Percentiles rank a stretch among this genome's conserved stretches.
Evolutionary conservation across 1,140 invertebrate genomes (phyloP).

Genomic region (Patella vulgata): DNA sequence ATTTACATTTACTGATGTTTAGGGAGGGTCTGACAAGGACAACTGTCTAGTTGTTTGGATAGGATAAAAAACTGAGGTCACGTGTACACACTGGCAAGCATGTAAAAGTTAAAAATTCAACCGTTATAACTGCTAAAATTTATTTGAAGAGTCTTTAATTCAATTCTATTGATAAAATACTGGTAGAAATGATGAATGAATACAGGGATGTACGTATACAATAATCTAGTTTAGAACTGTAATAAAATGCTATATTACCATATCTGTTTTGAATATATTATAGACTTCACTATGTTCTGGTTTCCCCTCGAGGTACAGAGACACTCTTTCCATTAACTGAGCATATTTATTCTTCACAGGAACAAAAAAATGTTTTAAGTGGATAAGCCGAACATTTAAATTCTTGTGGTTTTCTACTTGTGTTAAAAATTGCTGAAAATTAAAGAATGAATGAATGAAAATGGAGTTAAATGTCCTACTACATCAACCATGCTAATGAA

Average conservation of each 20-base stretch:
- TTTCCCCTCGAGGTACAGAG: slow-evolving; percentile 71
- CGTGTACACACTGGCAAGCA: too few species aligned
- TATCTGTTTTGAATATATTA: slow-evolving; percentile 68
- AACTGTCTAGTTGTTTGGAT: too few species aligned
- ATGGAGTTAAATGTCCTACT: neutral
- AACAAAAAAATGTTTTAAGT: slow-evolving; percentile 73
- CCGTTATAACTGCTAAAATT: too few species aligned
- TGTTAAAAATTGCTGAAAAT: slow-evolving; percentile 33
- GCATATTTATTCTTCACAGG: slow-evolving; percentile 71
- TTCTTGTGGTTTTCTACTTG: slow-evolving; percentile 37
- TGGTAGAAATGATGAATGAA: too few species aligned
- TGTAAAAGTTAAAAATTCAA: too few species aligned
- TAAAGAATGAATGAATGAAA: neutral
- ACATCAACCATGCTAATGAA: slow-evolving; percentile 9
- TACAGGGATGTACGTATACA: too few species aligned
- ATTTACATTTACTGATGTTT: slow-evolving; percentile 28
- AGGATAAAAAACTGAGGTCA: too few species aligned
- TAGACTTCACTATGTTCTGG: slow-evolving; percentile 71
- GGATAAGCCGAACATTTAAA: slow-evolving; percentile 70
- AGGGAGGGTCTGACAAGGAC: too few species aligned
- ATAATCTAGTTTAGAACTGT: too few species aligned
- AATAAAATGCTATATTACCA: too few species aligned
- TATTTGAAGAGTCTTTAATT: slow-evolving; percentile 68
- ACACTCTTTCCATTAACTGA: slow-evolving; percentile 70
- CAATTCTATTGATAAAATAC: too few species aligned